Evolutionary conservation across 2,888 invertebrate species (phyloP).

Genomic region (Melangyna quadrimaculata): DNA sequence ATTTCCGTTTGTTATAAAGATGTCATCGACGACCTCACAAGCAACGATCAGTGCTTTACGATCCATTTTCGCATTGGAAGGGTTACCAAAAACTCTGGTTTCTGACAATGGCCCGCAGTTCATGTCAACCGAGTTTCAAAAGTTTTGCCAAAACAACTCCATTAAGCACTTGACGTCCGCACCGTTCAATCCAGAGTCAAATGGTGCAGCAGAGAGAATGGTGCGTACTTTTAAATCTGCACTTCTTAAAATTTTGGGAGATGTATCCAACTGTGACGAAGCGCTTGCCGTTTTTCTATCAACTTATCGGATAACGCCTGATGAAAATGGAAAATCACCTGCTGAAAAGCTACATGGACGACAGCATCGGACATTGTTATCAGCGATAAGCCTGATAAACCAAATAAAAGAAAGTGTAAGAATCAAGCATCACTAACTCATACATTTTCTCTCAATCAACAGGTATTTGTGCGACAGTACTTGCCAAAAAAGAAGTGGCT

Average conservation of each 20-base stretch:
- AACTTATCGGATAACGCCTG: constrained; percentile 13
- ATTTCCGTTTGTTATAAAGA: constrained; percentile 22
- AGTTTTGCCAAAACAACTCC: constrained; percentile 49
- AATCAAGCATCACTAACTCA: background rate
- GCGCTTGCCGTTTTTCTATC: constrained; percentile 17
- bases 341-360: too few species aligned
- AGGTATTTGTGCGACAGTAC: background rate
- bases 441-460: background rate
- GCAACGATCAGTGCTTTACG: constrained; percentile 52
- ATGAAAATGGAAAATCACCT: too few species aligned
- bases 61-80: constrained; percentile 71
- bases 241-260: background rate
- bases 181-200: constrained; percentile 64
- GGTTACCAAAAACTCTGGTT: constrained; percentile 68
- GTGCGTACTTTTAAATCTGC: constrained; percentile 45
- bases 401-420: too few species aligned
- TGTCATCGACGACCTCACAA: background rate
- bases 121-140: constrained; percentile 67
- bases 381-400: too few species aligned
- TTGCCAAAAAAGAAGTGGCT: background rate
- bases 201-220: constrained; percentile 72
- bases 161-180: background rate
- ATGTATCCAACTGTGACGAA: background rate
- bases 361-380: too few species aligned
- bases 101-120: constrained; percentile 73